Percentiles rank a stretch among this genome's conserved stretches.
Conservation (phyloP, 2,797 vertebrate species). For the Glossophaga mutica region DNA sequence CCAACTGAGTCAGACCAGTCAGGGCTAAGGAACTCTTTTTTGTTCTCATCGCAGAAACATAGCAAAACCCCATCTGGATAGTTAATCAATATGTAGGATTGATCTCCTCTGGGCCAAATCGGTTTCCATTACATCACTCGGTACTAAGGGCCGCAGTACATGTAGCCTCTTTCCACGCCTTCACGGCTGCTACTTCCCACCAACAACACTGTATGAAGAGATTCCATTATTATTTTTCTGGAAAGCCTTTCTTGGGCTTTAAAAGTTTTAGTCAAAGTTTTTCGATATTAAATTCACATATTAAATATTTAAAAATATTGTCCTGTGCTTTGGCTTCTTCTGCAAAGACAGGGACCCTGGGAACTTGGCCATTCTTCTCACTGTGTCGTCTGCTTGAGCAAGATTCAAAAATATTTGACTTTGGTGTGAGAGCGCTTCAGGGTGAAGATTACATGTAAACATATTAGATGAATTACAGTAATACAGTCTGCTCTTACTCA, state of each 20-base stretch:
- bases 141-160: not conserved
- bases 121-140: not conserved
- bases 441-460: slow-evolving; percentile 60
- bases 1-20: not conserved
- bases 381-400: not conserved
- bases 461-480: slow-evolving; percentile 63
- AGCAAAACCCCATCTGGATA: not conserved
- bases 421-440: slow-evolving; percentile 40
- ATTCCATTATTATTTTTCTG: not conserved
- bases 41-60: not conserved
- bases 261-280: not conserved
- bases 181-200: not conserved
- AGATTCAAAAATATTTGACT: slow-evolving; percentile 45
- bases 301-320: not conserved
- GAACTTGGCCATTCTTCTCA: not conserved
- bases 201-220: not conserved
- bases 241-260: not conserved
- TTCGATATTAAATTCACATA: not conserved
- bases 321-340: not conserved
- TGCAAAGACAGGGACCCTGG: not conserved
- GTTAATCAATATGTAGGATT: not conserved
- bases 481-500: slow-evolving; percentile 53
- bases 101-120: not conserved
- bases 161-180: not conserved
- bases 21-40: not conserved